Percentiles rank a stretch among this genome's conserved stretches.
These are phyloP conservation scores for Chymomyza fuscimana DNA, from an alignment of 2,888 invertebrate genomes.

Conservation along the genomic window DNA sequence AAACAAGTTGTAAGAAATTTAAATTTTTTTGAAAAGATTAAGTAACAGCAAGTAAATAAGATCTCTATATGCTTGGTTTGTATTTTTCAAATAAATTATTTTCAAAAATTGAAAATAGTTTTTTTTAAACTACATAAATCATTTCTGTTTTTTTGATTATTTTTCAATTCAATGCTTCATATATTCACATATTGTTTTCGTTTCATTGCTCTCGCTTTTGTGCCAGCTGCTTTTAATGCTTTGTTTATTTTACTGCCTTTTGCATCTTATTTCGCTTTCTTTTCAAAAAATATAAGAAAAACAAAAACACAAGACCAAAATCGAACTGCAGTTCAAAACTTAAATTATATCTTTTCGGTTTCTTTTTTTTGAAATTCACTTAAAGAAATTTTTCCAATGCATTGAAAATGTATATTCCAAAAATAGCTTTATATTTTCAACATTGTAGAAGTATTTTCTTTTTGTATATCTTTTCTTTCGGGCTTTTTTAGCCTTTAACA, in stretches of 20 bases:
- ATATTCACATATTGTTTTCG: slow-evolving; percentile 22
- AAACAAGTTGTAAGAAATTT: background rate
- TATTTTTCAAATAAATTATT: too few species aligned
- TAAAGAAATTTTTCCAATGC: slow-evolving; percentile 57
- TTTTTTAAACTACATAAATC: too few species aligned
- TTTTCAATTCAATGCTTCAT: background rate
- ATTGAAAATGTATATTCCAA: slow-evolving; percentile 66
- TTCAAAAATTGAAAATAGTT: too few species aligned
- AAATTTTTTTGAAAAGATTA: background rate
- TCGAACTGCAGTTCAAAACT: background rate
- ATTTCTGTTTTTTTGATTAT: slow-evolving; percentile 3
- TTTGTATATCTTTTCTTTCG: slow-evolving; percentile 26
- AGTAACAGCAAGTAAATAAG: background rate
- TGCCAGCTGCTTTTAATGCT: slow-evolving; percentile 34
- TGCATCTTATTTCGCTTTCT: slow-evolving; percentile 11
- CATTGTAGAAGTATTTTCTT: slow-evolving; percentile 53
- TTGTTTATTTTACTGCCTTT: slow-evolving; percentile 1
- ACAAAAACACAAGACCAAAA: too few species aligned
- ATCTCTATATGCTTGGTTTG: too few species aligned
- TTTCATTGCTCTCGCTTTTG: slow-evolving; percentile 31
- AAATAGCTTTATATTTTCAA: slow-evolving; percentile 71
- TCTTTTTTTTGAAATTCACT: slow-evolving; percentile 26
- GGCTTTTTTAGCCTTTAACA: slow-evolving; percentile 37
- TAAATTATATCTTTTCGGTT: background rate
- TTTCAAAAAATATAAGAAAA: background rate